Conservation (phyloP, 2,113 vertebrate genomes). For the Romanogobio albipinnatus region DNA sequence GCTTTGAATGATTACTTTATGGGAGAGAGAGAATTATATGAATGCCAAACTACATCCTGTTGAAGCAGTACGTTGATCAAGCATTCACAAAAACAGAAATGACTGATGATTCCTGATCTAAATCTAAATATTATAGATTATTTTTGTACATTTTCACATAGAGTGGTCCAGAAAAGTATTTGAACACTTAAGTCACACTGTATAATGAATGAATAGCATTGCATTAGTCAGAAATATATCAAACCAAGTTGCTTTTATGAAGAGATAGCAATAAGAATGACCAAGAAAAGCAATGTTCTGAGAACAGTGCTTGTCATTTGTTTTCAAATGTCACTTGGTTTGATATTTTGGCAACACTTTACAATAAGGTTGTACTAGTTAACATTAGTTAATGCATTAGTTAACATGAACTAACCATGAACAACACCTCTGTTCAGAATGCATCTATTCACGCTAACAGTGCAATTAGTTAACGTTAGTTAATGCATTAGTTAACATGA, state of each 20-base stretch:
- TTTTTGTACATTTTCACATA: not conserved
- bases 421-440: too few species aligned
- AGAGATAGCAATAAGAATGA: not conserved
- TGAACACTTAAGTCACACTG: not conserved
- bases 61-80: conserved; percentile 4
- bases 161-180: not conserved
- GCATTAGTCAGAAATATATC: not conserved
- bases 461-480: too few species aligned
- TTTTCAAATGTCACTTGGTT: not conserved
- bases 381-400: too few species aligned
- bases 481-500: too few species aligned
- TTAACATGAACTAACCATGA: too few species aligned
- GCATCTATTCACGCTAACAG: too few species aligned
- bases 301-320: not conserved
- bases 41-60: conserved; percentile 11
- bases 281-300: not conserved
- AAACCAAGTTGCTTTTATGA: not conserved
- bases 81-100: not conserved
- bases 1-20: conserved; percentile 11
- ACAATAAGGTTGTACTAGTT: too few species aligned
- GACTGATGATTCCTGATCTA: not conserved
- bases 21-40: not conserved
- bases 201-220: not conserved
- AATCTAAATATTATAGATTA: not conserved
- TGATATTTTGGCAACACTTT: not conserved